Percentiles rank a stretch among this genome's conserved stretches.
These are phyloP conservation scores for Lepisosteus osseus DNA, from an alignment of 2,113 vertebrate species.

Conservation along the genomic window DNA sequence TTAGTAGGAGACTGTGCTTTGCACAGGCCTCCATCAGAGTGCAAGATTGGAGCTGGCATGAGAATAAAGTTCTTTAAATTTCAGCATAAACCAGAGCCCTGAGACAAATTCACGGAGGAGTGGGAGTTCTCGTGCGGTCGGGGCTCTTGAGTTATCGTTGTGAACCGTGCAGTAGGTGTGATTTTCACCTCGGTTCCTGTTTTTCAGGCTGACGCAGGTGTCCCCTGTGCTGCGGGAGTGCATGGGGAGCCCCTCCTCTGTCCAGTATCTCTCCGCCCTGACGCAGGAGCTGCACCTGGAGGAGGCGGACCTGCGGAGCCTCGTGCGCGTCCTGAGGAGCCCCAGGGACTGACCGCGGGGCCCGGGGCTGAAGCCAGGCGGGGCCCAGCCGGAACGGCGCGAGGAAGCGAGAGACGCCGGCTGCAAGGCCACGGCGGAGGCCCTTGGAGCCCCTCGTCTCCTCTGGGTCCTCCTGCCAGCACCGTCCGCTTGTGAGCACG, in stretches of 20 bases:
- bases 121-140: too few species aligned
- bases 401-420: too few species aligned
- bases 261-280: slow-evolving; percentile 48
- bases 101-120: too few species aligned
- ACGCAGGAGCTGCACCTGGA: slow-evolving; percentile 53
- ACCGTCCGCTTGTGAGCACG: too few species aligned
- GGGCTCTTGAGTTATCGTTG: too few species aligned
- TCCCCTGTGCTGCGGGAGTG: slow-evolving; percentile 47
- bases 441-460: too few species aligned
- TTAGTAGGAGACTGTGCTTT: slow-evolving; percentile 27
- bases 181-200: slow-evolving; percentile 2
- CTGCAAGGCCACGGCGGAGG: too few species aligned
- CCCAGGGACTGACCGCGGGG: slow-evolving; percentile 18
- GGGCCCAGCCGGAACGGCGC: too few species aligned
- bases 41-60: slow-evolving; percentile 20
- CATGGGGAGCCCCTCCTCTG: slow-evolving; percentile 38
- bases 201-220: slow-evolving; percentile 59
- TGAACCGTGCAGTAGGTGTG: too few species aligned
- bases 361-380: too few species aligned
- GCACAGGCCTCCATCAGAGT: slow-evolving; percentile 28
- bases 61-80: neutral
- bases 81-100: neutral
- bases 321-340: slow-evolving; percentile 49
- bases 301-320: slow-evolving; percentile 49
- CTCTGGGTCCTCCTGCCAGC: too few species aligned